Evolutionary conservation across 2,113 vertebrate genomes (phyloP), one percentile per base, ranked within the genome.

Genomic region (Podiceps cristatus): DNA sequence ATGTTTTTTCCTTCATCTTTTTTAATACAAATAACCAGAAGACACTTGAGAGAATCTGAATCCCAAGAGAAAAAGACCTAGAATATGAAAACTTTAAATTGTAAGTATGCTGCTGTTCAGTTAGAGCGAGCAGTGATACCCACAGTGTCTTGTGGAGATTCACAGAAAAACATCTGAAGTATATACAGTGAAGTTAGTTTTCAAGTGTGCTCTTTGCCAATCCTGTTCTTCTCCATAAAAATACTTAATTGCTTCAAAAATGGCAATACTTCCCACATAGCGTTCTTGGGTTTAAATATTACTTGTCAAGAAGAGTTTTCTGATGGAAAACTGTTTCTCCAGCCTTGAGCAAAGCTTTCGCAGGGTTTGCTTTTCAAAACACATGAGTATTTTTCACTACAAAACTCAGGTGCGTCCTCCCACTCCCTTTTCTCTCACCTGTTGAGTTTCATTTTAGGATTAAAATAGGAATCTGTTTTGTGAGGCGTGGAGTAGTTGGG

Each of bases 361-460:
- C 35, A 64, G 25, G 14, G 14, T 9, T n/a, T 50, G 19, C 18
- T 74, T 88, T 95, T 72, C 40, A 84, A 71, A 94, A 80, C 1
- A 1, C 11, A 3, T 0, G 3, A 23, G 0, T 28, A 37, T 44
- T 86, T 89, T 76, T 69, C 44, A 68, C 33, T 45, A 60, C 35
- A 42, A 75, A 58, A 25, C 11, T 60, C 56, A 17, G 33, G 42
- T n/a, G 10, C 44, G 75, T 49, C 49, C 40, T 87, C 53, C 56
- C 35, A 60, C 45, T 60, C 52, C 33, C 47, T n/a, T 7, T 19
- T 83, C 53, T 95, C 98, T 98, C 88, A 99, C 99, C 99, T 98
- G 98, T 99, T 99, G 92, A 98, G 98, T 97, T 99, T 99, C 99
- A 99, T 99, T 98, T 99, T 99, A 90, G 99, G 99, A 98, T 99